Conservation (phyloP, 1,140 invertebrate genomes). For the Dendrolimus punctatus region DNA sequence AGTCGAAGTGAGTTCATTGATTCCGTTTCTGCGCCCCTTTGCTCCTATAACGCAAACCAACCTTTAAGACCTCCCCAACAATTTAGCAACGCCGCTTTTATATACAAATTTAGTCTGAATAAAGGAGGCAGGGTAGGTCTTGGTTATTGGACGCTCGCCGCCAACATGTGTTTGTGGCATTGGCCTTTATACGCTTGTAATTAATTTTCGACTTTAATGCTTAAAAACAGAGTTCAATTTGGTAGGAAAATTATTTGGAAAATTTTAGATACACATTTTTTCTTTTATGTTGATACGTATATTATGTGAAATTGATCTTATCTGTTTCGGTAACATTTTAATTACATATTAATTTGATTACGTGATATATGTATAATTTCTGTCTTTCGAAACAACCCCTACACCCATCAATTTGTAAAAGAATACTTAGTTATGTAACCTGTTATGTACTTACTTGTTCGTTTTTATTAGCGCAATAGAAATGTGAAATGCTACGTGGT, state of each 20-base stretch:
- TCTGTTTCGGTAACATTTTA: conserved; percentile 15
- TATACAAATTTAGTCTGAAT: conserved; percentile 5
- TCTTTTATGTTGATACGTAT: conserved; percentile 6
- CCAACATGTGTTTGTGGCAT: conserved; percentile 63
- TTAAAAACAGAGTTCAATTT: conserved; percentile 4
- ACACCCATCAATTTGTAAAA: too few relatives aligned
- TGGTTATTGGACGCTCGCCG: conserved; percentile 26
- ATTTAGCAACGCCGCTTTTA: conserved; percentile 11
- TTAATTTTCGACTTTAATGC: conserved; percentile 28
- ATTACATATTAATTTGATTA: conserved; percentile 11
- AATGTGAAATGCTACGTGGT: too few relatives aligned
- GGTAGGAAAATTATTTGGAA: conserved; percentile 4
- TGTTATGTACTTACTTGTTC: too few relatives aligned
- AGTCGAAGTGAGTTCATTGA: conserved; percentile 59
- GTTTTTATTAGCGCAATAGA: too few relatives aligned
- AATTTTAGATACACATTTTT: conserved; percentile 21
- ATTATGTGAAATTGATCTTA: conserved; percentile 15
- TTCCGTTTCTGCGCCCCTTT: conserved; percentile 55
- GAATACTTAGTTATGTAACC: too few relatives aligned
- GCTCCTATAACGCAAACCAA: conserved; percentile 41
- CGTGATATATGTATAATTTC: neutral
- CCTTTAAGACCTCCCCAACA: conserved; percentile 19
- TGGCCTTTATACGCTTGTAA: conserved; percentile 33
- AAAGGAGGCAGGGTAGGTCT: conserved; percentile 29
- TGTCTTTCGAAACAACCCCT: too few relatives aligned